Evolutionary conservation across 1,140 invertebrate species (phyloP), one percentile per base, ranked within the genome.

Genomic region (Neodiprion fabricii): DNA sequence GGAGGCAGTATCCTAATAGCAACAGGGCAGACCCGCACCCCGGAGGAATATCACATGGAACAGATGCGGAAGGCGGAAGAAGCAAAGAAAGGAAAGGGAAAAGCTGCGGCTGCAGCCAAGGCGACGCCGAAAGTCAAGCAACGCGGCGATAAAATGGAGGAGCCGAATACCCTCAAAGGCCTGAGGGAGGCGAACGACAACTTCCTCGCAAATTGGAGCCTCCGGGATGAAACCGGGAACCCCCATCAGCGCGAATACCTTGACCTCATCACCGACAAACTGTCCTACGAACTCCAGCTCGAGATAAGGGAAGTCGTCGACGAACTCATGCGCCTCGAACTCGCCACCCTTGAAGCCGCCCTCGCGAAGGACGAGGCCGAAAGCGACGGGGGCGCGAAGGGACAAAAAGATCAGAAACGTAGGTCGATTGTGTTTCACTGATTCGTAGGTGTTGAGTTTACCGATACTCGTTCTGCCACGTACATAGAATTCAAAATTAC

Each of bases 281-380:
- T 90, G 50, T 88, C 85, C 73, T 85, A 89, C 23, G 87, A 91
- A 72, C 81, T 91, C 67, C 91, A 92, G 77, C 72, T 90, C 50
- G 89, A 92, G 75, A 82, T 91, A 23, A 83, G 91, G 7, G 75
- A 79, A 69, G 79, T 87, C 9, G 90, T 91, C 0, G 92, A 92
- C 75, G 90, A 91, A 70, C 74, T 89, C 23, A 91, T 92, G 91
- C 83, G 87, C 71, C 48, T 90, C 0, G 91, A 92, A 76, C 84
- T 91, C 68, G 85, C 89, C 65, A 73, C 86, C 47, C 77, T 92
- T 8, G 88, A 90, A 65, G 81, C 80, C 21, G 91, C 91, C 7
- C 76, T 91, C 14, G 82, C 77, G 1, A 85, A 83, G 8, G 91
- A 92, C 77, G 72, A 74, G 7, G 76, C 68, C 23, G 23, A 67